Evolutionary conservation across 1,140 invertebrate species (phyloP), one percentile per base, ranked within the genome.

Genomic region (Lerema accius): DNA sequence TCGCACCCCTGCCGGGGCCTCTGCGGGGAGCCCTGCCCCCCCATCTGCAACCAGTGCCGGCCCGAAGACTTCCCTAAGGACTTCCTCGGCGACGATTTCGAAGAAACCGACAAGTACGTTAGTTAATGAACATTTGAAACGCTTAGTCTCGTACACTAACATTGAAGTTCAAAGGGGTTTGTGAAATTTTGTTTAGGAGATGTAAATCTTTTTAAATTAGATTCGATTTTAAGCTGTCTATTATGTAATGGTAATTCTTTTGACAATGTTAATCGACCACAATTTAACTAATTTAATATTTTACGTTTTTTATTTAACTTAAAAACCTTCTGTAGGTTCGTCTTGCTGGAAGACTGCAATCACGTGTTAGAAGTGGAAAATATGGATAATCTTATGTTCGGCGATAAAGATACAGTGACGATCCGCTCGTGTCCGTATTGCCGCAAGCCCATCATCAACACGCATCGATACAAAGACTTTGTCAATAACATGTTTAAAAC

Each of bases 11-110:
- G 94, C 80, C 89, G 93, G 73, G 94, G 94, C 16, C 92, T 94
- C 49, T 96, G 95, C 85, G 94, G 94, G 9, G 95, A 96, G 78
- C 83, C 90, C 69, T 93, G 92, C 79, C 92, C 89, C 82, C 91
- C 80, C 45, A 63, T 92, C 13, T 94, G 93, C 78, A 74, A 82
- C 3, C 49, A 82, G 45, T 94, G 93, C 76, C 50, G 83, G 46
- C 78, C 86, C 11, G 85, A 89, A 0, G 49, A 82, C 48, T 86
- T 93, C 84, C 71, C 83, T 16, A 91, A 86, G 13, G 86, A 92
- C 40, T 92, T 95, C 62, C 90, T 95, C 13, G 94, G 93, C 4
- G 91, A 86, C 70, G 92, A 93, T 69, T 93, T 92, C 62, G 92
- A 93, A 1, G 86, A 91, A 19, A 86, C 93, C 71, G 92, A 92